A percentile compares a stretch with the other conserved stretches of the same genome.
Conservation (phyloP, 2,113 vertebrate species). For the Silurus asotus region DNA sequence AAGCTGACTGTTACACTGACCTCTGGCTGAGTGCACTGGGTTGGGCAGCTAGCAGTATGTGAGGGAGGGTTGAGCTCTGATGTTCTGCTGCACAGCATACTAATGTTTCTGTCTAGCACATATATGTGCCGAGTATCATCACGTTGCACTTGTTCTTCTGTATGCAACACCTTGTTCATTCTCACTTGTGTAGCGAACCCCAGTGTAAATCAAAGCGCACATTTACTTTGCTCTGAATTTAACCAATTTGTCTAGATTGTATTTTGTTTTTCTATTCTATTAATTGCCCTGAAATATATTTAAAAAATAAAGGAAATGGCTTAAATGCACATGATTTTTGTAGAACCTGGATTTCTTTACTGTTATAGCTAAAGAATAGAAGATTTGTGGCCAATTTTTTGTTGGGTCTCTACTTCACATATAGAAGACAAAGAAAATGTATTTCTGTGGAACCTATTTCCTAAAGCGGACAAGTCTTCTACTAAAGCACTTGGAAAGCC, state of each 20-base stretch:
- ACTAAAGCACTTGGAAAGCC: not conserved
- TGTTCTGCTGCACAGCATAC: conserved; percentile 29
- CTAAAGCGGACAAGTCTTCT: not conserved
- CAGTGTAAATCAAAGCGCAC: not conserved
- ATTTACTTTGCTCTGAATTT: conserved; percentile 6
- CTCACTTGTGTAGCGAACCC: conserved; percentile 34
- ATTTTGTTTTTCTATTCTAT: conserved; percentile 3
- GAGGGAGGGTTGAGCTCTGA: not conserved
- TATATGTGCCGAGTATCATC: conserved; percentile 19
- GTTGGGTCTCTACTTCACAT: not conserved
- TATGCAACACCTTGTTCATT: conserved; percentile 63
- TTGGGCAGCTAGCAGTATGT: conserved; percentile 33
- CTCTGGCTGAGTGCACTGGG: conserved; percentile 29
- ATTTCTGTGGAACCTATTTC: not conserved
- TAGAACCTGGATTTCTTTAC: not conserved
- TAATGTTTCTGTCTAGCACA: conserved; percentile 15
- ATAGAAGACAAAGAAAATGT: not conserved
- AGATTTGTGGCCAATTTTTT: not conserved
- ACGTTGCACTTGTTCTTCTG: conserved; percentile 46
- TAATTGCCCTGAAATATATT: not conserved
- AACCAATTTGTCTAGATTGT: not conserved
- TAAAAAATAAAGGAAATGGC: conserved; percentile 11
- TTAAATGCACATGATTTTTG: conserved; percentile 7
- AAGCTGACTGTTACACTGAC: conserved; percentile 29
- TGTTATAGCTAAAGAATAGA: not conserved